Evolutionary conservation across 2,113 vertebrate genomes (phyloP).

Genomic region (Tachuris rubrigastra): DNA sequence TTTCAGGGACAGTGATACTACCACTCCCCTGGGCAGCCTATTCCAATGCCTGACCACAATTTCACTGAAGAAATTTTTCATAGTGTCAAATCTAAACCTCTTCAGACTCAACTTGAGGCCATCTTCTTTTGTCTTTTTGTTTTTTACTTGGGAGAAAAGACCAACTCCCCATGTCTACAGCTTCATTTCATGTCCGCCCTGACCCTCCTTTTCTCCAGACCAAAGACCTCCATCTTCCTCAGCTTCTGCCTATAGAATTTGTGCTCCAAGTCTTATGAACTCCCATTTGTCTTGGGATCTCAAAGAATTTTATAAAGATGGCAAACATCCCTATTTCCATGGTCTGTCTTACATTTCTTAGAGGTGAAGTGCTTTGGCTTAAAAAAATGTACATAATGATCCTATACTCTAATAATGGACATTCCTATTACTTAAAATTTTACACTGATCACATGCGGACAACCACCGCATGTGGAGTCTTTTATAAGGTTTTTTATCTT

Average conservation of each 20-base stretch:
- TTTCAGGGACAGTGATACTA: neutral
- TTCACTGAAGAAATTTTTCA: neutral
- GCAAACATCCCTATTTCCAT: neutral
- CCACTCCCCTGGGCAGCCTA: neutral
- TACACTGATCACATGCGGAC: neutral
- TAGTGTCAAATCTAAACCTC: neutral
- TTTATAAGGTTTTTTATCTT: neutral
- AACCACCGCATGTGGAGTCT: accelerated
- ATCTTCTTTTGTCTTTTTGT: neutral
- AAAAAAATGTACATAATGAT: neutral
- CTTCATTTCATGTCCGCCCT: neutral
- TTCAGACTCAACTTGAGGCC: no score
- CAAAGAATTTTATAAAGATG: neutral
- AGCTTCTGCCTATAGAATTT: neutral
- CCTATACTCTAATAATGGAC: neutral
- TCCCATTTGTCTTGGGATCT: neutral
- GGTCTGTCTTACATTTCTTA: neutral
- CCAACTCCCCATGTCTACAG: neutral
- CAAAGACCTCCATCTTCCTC: neutral
- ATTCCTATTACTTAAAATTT: neutral
- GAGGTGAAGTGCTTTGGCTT: neutral
- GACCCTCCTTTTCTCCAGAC: neutral
- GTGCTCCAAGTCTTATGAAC: neutral
- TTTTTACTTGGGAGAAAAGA: neutral
- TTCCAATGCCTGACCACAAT: neutral